Evolutionary conservation across 1,140 invertebrate genomes (phyloP).

Genomic region (Charaxes varanes): DNA sequence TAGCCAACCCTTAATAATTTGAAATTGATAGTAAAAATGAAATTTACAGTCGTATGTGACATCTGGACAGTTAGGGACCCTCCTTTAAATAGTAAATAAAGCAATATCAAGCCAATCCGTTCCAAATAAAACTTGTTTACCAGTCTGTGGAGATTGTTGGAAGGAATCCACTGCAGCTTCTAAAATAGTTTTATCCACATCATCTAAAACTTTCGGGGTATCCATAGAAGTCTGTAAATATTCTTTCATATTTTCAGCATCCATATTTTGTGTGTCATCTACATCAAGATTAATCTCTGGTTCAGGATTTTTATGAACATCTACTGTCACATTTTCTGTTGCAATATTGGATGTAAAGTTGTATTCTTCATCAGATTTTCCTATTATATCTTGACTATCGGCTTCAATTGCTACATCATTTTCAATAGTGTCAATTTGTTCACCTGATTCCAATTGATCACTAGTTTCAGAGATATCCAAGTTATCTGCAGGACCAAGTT

Average conservation of each 20-base stretch:
- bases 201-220: no score
- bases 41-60: no score
- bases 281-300: conserved; percentile 16
- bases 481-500: conserved; percentile 4
- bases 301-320: conserved; percentile 37
- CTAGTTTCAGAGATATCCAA: conserved; percentile 6
- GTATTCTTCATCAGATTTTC: conserved; percentile 5
- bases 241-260: conserved; percentile 6
- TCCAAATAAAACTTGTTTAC: no score
- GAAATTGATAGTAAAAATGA: no score
- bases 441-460: conserved; percentile 14
- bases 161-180: no score
- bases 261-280: conserved; percentile 12
- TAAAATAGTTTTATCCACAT: no score
- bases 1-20: no score
- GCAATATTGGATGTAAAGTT: conserved; percentile 12
- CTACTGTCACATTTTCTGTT: conserved; percentile 36
- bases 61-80: no score
- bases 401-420: conserved; percentile 28
- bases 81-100: no score
- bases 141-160: no score
- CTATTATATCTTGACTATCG: conserved; percentile 7
- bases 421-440: conserved; percentile 24
- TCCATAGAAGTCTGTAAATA: no score
- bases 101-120: no score